These are phyloP conservation scores for Acrocera orbiculus DNA, from an alignment of 2,888 invertebrate species.

Conservation along the genomic window DNA sequence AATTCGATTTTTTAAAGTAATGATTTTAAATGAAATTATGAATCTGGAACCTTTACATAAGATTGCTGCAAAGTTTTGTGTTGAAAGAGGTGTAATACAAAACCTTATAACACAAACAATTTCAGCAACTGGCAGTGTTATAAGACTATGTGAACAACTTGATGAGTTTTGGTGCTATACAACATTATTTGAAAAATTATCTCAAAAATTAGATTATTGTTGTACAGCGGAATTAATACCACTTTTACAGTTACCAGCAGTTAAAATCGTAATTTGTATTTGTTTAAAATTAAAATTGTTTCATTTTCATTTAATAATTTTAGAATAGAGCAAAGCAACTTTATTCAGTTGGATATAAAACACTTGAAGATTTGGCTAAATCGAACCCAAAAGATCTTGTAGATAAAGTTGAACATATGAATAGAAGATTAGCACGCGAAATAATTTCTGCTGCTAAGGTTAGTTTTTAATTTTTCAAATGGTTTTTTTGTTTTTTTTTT, in stretches of 20 bases:
- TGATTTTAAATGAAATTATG: constrained; percentile 70
- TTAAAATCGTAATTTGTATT: constrained; percentile 51
- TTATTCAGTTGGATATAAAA: constrained; percentile 63
- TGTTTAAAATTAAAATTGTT: too few species aligned
- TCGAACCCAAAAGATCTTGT: constrained; percentile 46
- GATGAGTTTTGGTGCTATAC: constrained; percentile 68
- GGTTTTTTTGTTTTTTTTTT: neutral
- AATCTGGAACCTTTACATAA: constrained; percentile 43
- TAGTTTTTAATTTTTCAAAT: neutral
- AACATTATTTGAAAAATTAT: constrained; percentile 55
- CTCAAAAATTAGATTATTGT: constrained; percentile 59
- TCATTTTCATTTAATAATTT: too few species aligned
- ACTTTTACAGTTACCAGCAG: constrained; percentile 74
- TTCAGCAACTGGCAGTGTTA: constrained; percentile 57
- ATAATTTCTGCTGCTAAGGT: constrained; percentile 73
- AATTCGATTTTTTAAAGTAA: constrained; percentile 65
- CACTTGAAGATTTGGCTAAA: constrained; percentile 56
- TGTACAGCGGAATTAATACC: constrained; percentile 61
- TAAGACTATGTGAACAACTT: constrained; percentile 61
- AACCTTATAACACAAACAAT: constrained; percentile 52
- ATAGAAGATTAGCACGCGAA: constrained; percentile 53
- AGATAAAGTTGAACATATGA: constrained; percentile 49
- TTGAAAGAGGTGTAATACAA: constrained; percentile 67
- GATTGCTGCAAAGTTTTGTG: constrained; percentile 52
- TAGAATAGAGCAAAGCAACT: constrained; percentile 69